Percentiles rank a stretch among this genome's conserved stretches.
Evolutionary conservation across 2,797 vertebrate genomes (phyloP).

Genomic region (Merluccius polli): DNA sequence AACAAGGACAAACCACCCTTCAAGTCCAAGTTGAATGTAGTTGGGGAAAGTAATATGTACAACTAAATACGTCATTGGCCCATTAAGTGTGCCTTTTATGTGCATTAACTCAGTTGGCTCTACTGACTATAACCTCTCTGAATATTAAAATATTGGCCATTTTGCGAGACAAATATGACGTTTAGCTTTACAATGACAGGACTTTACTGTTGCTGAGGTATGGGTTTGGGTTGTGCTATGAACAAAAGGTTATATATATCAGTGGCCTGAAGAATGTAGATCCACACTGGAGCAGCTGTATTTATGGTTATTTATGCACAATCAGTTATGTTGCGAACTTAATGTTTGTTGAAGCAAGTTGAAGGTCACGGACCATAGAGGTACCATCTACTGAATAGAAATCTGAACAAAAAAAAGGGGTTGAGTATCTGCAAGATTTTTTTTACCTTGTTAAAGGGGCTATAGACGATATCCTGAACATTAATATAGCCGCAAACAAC

Average conservation of each 20-base stretch:
- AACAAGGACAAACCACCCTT: not conserved
- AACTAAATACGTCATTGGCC: not conserved
- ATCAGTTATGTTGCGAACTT: not conserved
- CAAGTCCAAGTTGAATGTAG: not conserved
- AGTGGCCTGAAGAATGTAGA: not conserved
- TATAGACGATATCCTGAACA: no score
- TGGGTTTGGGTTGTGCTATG: not conserved
- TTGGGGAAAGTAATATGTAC: not conserved
- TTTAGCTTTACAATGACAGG: not conserved
- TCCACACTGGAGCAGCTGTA: not conserved
- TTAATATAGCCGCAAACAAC: no score
- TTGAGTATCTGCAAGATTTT: no score
- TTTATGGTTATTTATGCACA: not conserved
- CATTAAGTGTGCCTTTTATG: not conserved
- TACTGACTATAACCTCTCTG: not conserved
- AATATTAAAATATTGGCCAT: not conserved
- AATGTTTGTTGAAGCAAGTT: not conserved
- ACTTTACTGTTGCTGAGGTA: not conserved
- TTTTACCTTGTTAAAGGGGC: no score
- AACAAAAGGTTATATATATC: not conserved
- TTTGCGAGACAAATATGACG: not conserved
- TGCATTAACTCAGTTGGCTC: not conserved
- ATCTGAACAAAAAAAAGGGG: not conserved
- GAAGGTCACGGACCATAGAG: not conserved
- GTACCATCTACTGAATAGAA: not conserved